Evolutionary conservation across 2,888 invertebrate species (phyloP), one percentile per base, ranked within the genome.

Genomic region (Bhutanitis thaidina): DNA sequence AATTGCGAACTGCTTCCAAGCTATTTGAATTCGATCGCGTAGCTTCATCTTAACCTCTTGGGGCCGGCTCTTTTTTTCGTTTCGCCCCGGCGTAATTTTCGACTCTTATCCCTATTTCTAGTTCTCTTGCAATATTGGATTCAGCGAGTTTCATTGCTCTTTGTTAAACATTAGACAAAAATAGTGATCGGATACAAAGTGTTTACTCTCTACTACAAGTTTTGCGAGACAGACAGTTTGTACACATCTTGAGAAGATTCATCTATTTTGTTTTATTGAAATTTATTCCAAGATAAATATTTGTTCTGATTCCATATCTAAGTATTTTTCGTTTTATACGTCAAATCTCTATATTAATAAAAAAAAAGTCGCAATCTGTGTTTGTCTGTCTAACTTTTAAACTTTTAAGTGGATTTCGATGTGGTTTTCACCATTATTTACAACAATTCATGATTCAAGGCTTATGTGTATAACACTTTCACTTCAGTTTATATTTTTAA

Each of bases 21-120:
- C 59, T 46, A 60, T 58, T 59, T 56, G 55, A 62, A 58, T 59
- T 59, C 61, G 32, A 49, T 49, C 52, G 56, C 62, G 60, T 65
- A 60, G 61, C 57, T 51, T 58, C 56, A 61, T 66, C 64, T 60
- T 65, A 71, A 72, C 62, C 69, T 64, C 67, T 43, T 48, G 67
- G 61, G 66, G 61, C 34, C 12, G n/a, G 62, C 39, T 61, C 52
- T 58, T 59, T 64, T n/a, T 64, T 59, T 55, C 61, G 59, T 60
- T 64, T 60, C 54, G 60, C 60, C 49, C 48, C 67, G 64, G 67
- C 62, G 72, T 67, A 70, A 73, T 71, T 70, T 69, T 72, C 66
- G 59, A 69, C 63, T 70, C 70, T 71, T 56, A 62, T 63, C 67
- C 64, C 54, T 51, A 61, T 65, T 64, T 57, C 61, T 61, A 58